Evolutionary conservation across 2,113 vertebrate genomes (phyloP), one percentile per base, ranked within the genome.

Genomic region (Catharus bicknelli): DNA sequence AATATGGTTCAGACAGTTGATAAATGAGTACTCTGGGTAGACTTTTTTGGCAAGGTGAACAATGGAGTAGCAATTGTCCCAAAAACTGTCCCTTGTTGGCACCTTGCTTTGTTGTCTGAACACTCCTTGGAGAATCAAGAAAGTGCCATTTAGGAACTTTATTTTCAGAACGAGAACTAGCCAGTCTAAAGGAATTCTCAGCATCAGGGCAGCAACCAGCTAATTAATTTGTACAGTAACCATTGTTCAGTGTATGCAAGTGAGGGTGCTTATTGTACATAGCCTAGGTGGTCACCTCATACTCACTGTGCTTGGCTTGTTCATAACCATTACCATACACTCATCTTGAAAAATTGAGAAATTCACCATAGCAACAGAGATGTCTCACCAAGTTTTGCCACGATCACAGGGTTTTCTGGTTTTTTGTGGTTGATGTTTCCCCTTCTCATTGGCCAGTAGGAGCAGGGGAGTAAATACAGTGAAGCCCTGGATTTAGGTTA

Each of bases 181-280:
- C 27, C 5, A 42, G 4, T 8, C 26, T 59, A 23, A 69, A 91
- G 53, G 18, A 67, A 30, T 15, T 13, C 30, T 45, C 32, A 67
- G 15, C 40, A 62, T 50, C 9, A 47, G 51, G 34, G 48, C 34
- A 78, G 25, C 62, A 61, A 30, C 2, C 7, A 73, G 45, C 7
- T 68, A 47, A 72, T 34, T 50, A 67, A 30, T 40, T 57, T 58
- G 36, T 30, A 7, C 11, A 43, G 21, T 40, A 69, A 43, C 14
- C 10, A 32, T 14, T 68, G 26, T 13, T 47, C 27, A 38, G 8
- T 11, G 4, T 43, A 17, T 1, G 0, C 10, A 38, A n/a, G 11
- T 9, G 45, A 50, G 72, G 8, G 29, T 82, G 6, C 13, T 83
- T 72, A 15, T 16, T 75, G 2, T 34, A 38, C 16, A 7, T 29